phyloP scores from a whole-genome alignment of 1,140 invertebrate genomes.

The Bemisia tabaci region DNA sequence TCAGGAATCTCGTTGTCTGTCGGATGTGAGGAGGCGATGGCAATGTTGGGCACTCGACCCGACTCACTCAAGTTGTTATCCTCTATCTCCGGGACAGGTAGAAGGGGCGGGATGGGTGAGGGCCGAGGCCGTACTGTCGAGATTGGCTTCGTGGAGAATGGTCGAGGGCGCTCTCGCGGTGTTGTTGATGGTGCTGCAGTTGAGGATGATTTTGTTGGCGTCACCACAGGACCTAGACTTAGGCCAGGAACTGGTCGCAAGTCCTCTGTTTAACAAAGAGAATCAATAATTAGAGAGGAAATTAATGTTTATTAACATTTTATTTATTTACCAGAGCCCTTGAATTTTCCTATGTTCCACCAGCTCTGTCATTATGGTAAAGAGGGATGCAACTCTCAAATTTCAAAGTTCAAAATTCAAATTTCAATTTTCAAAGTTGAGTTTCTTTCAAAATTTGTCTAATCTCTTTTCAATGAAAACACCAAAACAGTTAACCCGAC shows the following conservation, averaged over 20 bases:
- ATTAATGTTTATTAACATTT: too few relatives aligned
- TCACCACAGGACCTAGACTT: slow-evolving; percentile 13
- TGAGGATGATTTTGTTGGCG: slow-evolving; percentile 28
- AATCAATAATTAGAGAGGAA: slow-evolving; percentile 16
- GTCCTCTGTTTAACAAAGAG: slow-evolving; percentile 15
- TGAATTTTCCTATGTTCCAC: too few relatives aligned
- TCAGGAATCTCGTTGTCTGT: slow-evolving; percentile 42
- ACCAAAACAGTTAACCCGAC: too few relatives aligned
- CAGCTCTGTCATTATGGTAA: too few relatives aligned
- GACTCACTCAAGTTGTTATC: slow-evolving; percentile 21
- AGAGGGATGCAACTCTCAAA: too few relatives aligned
- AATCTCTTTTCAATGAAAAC: too few relatives aligned
- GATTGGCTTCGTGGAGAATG: slow-evolving; percentile 20
- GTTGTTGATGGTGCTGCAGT: slow-evolving; percentile 13
- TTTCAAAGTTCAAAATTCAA: too few relatives aligned
- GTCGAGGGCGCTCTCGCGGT: slow-evolving; percentile 23
- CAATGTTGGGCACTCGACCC: slow-evolving; percentile 37
- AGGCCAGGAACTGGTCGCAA: slow-evolving; percentile 10
- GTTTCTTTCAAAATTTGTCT: too few relatives aligned
- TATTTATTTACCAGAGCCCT: too few relatives aligned
- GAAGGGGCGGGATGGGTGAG: slow-evolving; percentile 8
- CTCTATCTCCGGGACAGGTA: slow-evolving; percentile 16
- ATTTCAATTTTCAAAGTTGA: too few relatives aligned
- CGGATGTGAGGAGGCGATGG: slow-evolving; percentile 41
- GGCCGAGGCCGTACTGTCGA: slow-evolving; percentile 18